Percentiles rank a stretch among this genome's conserved stretches.
These are phyloP conservation scores for Frankliniella fusca DNA, from an alignment of 2,888 invertebrate species.

Conservation along the genomic window DNA sequence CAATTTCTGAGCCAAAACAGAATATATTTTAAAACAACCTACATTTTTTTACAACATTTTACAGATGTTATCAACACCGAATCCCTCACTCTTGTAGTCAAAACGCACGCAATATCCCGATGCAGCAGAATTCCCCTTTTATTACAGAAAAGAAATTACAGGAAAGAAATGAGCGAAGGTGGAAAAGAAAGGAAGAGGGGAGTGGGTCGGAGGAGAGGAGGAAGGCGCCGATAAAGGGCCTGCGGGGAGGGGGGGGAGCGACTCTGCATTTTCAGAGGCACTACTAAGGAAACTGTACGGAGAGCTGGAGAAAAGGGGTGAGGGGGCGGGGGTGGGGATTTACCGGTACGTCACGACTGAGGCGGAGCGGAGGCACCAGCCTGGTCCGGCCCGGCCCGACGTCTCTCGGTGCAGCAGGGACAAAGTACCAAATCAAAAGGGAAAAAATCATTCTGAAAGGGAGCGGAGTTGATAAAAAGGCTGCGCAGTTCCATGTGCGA, in stretches of 20 bases:
- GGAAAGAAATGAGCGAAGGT: neutral
- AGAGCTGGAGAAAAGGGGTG: neutral
- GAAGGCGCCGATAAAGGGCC: too few relatives aligned
- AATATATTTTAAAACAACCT: too few relatives aligned
- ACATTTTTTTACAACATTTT: too few relatives aligned
- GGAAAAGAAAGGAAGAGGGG: neutral
- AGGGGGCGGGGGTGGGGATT: neutral
- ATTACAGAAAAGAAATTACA: neutral
- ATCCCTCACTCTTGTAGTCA: too few relatives aligned
- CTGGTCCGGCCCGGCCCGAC: neutral
- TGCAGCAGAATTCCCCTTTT: neutral
- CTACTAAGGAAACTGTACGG: neutral
- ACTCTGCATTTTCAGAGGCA: slow-evolving; percentile 6
- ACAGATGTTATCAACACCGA: too few relatives aligned
- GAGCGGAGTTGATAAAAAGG: too few relatives aligned
- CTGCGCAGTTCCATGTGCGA: too few relatives aligned
- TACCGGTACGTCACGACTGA: slow-evolving; percentile 16
- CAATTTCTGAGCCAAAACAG: too few relatives aligned
- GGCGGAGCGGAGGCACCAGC: neutral
- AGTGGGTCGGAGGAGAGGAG: neutral
- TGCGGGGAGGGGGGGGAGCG: neutral
- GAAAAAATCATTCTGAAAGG: neutral
- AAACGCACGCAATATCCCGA: neutral
- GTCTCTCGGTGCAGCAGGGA: neutral
- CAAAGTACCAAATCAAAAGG: neutral